Evolutionary conservation across 2,888 invertebrate species (phyloP), one percentile per base, ranked within the genome.

Genomic region (Drosophila melanosoma): DNA sequence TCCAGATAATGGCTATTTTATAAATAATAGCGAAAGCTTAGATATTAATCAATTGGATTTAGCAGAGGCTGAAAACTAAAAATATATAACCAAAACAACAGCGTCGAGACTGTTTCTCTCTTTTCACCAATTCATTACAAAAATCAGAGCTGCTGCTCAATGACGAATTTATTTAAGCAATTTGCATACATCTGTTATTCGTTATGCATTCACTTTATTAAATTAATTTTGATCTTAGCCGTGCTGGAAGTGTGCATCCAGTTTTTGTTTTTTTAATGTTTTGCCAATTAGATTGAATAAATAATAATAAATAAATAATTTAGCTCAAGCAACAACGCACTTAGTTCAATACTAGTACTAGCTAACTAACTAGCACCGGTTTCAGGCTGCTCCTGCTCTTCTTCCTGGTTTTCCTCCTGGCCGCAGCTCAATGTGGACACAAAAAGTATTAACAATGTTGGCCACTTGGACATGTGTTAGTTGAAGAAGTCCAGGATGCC

Each of bases 401-500:
- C 12, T 23, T 11, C 40, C 11, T 58, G 29, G 1, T 38, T 15
- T 38, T n/a, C 32, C 26, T 35, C 29, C 20, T 51, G 20, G 26
- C 38, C 48, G 63, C 83, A 68, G 69, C 77, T 80, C 78, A 78
- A 59, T 76, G 76, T 76, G 81, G 78, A 83, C 86, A 90, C 73
- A 90, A 64, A 45, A 15, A 65, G 88, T 91, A 92, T 92, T 91
- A 91, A 92, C 91, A 91, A 86, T 84, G 82, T 86, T 90, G 76
- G 84, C 86, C 62, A 83, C 83, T 69, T 83, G 83, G 81, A 82
- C 82, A 69, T 85, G 15, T 76, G 79, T 74, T 66, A 93, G 68
- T 92, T 92, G 87, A 92, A 92, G 83, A 92, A 90, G 79, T 92
- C 92, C 75, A 93, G 74, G 26, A 92, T 90, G 52, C 92, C 93